phyloP scores from a whole-genome alignment of 2,797 vertebrate genomes.

The Melopsittacus undulatus region DNA sequence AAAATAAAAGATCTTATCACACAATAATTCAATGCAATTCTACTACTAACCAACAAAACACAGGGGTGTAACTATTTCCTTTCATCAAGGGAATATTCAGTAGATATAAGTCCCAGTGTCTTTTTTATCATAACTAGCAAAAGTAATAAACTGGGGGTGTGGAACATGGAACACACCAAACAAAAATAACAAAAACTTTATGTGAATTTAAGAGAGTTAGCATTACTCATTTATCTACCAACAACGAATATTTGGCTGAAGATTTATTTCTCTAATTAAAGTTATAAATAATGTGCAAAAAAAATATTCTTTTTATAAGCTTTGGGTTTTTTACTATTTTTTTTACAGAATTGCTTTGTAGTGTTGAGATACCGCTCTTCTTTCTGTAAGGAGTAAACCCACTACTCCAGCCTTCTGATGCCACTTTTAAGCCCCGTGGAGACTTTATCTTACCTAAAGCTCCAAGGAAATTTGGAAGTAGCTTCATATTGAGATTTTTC shows the following conservation, averaged over 20 bases:
- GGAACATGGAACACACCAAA: fast-evolving
- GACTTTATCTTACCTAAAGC: neutral
- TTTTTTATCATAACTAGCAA: neutral
- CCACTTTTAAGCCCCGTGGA: neutral
- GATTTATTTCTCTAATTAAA: slow-evolving; percentile 3
- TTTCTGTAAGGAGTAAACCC: neutral
- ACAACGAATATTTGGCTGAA: neutral
- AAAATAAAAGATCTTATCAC: neutral
- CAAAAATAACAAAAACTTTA: neutral
- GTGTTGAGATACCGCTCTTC: neutral
- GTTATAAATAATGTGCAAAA: neutral
- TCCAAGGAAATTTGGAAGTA: neutral
- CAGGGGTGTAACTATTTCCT: neutral
- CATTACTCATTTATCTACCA: neutral
- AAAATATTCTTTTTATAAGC: neutral
- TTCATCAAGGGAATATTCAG: neutral
- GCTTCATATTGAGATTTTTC: neutral
- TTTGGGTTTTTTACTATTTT: neutral
- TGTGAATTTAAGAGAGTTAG: neutral
- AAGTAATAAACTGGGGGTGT: neutral
- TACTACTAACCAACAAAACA: neutral
- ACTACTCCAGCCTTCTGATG: neutral
- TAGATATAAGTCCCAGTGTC: neutral
- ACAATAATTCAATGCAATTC: neutral
- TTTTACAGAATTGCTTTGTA: neutral